phyloP scores from a whole-genome alignment of 2,888 invertebrate species.

The Scaptomyza flava region DNA sequence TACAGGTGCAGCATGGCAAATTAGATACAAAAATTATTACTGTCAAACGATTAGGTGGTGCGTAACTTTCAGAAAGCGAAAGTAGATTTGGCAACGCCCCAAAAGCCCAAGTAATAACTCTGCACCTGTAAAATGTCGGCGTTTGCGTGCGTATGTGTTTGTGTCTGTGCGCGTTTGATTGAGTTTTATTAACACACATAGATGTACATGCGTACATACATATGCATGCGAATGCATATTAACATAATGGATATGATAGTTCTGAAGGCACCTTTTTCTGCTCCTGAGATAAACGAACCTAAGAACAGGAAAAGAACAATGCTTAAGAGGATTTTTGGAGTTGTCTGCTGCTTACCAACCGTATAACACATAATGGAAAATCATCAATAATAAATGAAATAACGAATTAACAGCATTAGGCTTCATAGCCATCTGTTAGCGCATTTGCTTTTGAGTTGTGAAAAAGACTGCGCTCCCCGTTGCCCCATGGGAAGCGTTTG shows the following conservation, averaged over 20 bases:
- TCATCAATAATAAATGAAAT: background rate
- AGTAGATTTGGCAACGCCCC: conserved; percentile 25
- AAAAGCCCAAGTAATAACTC: conserved; percentile 1
- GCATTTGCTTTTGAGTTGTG: conserved; percentile 92
- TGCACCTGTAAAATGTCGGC: no score
- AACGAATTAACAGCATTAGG: background rate
- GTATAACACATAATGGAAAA: background rate
- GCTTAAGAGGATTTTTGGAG: background rate
- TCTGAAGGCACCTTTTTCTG: background rate
- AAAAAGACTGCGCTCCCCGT: conserved; percentile 93
- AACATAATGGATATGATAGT: no score
- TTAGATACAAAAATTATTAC: conserved; percentile 33
- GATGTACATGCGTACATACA: background rate
- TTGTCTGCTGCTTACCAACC: conserved; percentile 11
- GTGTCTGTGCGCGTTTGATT: conserved; percentile 13
- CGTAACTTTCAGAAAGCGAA: conserved; percentile 44
- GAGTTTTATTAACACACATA: conserved; percentile 23
- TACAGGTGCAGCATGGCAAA: conserved; percentile 48
- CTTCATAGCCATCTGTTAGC: conserved; percentile 91
- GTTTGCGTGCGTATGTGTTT: background rate
- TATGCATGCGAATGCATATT: background rate
- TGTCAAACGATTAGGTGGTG: conserved; percentile 23
- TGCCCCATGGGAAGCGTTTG: conserved; percentile 96
- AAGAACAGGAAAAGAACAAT: background rate
- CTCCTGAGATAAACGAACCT: conserved; percentile 6